A percentile compares a stretch with the other conserved stretches of the same genome.
These are phyloP conservation scores for Dermatemys mawii DNA, from an alignment of 2,113 vertebrate species.

Conservation along the genomic window DNA sequence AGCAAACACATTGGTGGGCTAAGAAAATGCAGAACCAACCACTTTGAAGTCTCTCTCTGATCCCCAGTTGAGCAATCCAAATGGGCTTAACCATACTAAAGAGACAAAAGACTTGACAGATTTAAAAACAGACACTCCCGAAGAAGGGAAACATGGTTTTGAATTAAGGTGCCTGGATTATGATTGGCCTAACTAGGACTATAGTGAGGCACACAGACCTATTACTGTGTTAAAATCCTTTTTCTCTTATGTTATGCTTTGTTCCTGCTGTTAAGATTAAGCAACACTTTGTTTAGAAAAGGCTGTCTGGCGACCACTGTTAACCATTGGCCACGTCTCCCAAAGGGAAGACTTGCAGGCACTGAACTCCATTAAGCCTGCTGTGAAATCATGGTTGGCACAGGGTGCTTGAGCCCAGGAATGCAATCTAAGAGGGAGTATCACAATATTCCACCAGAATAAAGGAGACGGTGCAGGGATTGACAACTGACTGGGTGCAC, in stretches of 20 bases:
- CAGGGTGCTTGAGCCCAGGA: not conserved
- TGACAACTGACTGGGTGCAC: not conserved
- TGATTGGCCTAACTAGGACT: not conserved
- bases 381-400: not conserved
- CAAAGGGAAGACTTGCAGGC: not conserved
- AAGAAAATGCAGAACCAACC: not conserved
- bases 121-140: no score
- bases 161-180: no score
- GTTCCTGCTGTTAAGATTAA: not conserved
- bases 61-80: conserved; percentile 4
- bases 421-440: not conserved
- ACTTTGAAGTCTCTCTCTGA: conserved; percentile 28
- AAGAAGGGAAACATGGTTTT: no score
- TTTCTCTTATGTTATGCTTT: not conserved
- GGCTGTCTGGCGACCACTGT: not conserved
- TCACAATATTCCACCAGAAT: not conserved
- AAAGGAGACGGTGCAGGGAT: not conserved
- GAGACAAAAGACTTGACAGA: not conserved
- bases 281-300: not conserved
- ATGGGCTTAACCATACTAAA: conserved; percentile 35
- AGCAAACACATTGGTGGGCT: no score
- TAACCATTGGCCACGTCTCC: not conserved
- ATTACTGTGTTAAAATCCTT: not conserved
- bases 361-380: accelerated
- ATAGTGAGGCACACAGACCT: not conserved